phyloP scores from a whole-genome alignment of 2,888 invertebrate species.

The Agrochola macilenta region DNA sequence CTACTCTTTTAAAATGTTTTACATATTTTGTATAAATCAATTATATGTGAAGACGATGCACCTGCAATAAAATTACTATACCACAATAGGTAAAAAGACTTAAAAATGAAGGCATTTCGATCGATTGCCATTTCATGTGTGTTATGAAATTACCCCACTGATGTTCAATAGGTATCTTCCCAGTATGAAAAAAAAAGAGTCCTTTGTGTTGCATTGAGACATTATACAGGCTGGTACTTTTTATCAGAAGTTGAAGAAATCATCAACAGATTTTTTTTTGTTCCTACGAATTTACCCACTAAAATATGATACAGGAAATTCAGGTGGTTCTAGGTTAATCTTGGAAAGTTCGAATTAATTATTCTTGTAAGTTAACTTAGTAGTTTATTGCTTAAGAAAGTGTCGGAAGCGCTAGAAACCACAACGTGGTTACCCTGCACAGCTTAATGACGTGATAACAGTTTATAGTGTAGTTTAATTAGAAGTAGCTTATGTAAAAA shows the following conservation, averaged over 20 bases:
- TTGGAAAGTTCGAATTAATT: slow-evolving; percentile 19
- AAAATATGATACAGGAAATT: neutral
- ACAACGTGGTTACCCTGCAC: slow-evolving; percentile 12
- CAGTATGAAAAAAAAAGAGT: neutral
- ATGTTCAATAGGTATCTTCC: neutral
- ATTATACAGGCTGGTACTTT: neutral
- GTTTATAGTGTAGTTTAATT: slow-evolving; percentile 21
- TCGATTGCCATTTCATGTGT: too few relatives aligned
- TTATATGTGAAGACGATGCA: too few relatives aligned
- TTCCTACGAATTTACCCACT: too few relatives aligned
- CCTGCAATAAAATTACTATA: too few relatives aligned
- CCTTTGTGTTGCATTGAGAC: neutral
- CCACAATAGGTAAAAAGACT: too few relatives aligned
- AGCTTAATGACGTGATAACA: slow-evolving; percentile 25
- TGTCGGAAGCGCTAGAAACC: slow-evolving; percentile 13
- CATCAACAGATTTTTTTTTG: too few relatives aligned
- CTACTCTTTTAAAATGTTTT: too few relatives aligned
- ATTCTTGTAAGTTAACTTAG: slow-evolving; percentile 24
- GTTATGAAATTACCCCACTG: too few relatives aligned
- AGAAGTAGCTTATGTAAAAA: neutral
- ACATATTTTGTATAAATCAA: too few relatives aligned
- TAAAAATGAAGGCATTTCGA: too few relatives aligned
- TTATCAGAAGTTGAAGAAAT: neutral
- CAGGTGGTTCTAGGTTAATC: slow-evolving; percentile 1
- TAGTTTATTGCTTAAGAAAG: slow-evolving; percentile 35